Evolutionary conservation across 30 jellyfish, hydroid and myxozoan genomes (phyloP).

Genomic region (Calvadosia cruxmelitensis): DNA sequence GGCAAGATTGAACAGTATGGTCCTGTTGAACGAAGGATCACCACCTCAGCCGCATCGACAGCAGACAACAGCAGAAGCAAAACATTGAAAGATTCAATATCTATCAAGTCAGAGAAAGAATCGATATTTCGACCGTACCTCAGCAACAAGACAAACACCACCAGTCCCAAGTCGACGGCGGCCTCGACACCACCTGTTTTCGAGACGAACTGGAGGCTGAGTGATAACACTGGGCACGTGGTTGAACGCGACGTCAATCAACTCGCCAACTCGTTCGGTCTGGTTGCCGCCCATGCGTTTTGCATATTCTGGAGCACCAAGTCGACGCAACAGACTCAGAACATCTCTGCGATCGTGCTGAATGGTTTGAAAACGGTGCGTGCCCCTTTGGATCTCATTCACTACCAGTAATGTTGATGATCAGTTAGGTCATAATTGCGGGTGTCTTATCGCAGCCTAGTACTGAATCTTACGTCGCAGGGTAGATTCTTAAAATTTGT

Average conservation of each 20-base stretch:
- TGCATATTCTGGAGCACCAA: background rate
- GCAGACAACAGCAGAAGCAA: background rate
- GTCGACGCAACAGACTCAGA: background rate
- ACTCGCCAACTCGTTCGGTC: background rate
- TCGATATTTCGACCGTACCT: background rate
- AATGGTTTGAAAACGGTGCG: background rate
- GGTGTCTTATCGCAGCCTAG: no score
- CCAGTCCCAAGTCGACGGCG: background rate
- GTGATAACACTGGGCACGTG: background rate
- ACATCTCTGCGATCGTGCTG: background rate
- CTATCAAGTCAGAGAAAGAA: background rate
- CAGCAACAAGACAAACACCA: background rate
- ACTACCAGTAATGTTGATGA: background rate
- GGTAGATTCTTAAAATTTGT: no score
- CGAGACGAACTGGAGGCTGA: background rate
- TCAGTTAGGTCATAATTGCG: no score
- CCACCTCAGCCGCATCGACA: background rate
- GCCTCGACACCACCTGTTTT: background rate
- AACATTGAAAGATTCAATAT: background rate
- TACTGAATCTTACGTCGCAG: no score
- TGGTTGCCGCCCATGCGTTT: background rate
- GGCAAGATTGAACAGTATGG: background rate
- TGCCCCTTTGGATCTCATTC: background rate
- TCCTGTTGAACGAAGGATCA: background rate
- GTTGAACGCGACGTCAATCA: background rate